These are phyloP conservation scores for Heliconius charithonia DNA, from an alignment of 2,888 invertebrate species.

Conservation along the genomic window DNA sequence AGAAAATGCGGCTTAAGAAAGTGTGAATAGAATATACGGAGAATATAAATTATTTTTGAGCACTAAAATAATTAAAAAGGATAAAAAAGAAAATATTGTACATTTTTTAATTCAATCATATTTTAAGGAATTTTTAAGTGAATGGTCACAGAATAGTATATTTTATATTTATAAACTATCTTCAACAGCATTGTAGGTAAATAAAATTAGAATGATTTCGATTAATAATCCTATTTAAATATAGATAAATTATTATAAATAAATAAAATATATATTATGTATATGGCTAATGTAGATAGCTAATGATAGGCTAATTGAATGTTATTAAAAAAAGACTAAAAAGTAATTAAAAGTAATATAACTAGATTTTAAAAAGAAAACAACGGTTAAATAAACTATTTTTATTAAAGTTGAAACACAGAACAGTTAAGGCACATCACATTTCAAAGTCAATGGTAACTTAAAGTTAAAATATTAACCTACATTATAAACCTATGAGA, in stretches of 20 bases:
- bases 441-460: constrained; percentile 48
- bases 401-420: constrained; percentile 32
- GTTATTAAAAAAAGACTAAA: background rate
- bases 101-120: background rate
- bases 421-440: constrained; percentile 45
- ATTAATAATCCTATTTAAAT: background rate
- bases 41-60: too few species aligned
- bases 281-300: too few species aligned
- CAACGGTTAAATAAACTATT: background rate
- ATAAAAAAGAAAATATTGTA: too few species aligned
- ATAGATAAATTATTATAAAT: background rate
- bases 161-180: too few species aligned
- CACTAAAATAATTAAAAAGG: too few species aligned
- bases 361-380: background rate
- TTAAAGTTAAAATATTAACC: constrained; percentile 25
- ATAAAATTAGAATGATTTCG: background rate
- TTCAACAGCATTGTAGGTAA: background rate
- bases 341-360: too few species aligned
- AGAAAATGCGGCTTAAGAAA: too few species aligned
- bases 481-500: constrained; percentile 16
- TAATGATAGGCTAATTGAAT: too few species aligned
- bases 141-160: too few species aligned
- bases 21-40: too few species aligned
- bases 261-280: too few species aligned
- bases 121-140: background rate